Percentiles rank a stretch among this genome's conserved stretches.
phyloP scores from a whole-genome alignment of 23 tunicate genomes.

The Botrylloides violaceus region DNA sequence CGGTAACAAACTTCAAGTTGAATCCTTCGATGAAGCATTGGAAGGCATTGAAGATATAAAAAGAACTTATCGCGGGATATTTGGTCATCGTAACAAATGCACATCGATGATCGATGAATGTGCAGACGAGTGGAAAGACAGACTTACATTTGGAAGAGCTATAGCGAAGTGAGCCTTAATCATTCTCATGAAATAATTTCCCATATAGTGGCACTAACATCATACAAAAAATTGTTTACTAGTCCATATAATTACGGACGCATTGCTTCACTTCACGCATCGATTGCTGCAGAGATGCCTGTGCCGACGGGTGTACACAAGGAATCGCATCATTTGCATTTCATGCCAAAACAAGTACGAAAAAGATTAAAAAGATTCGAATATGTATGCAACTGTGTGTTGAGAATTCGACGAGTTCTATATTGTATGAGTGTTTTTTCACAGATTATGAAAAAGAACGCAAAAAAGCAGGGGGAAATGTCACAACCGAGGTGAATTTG shows the following conservation, averaged over 20 bases:
- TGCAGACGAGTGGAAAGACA: slow-evolving; percentile 12
- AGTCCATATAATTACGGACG: slow-evolving; percentile 32
- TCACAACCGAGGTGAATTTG: neutral
- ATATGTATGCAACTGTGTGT: slow-evolving; percentile 28
- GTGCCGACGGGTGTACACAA: slow-evolving; percentile 37
- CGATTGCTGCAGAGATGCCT: slow-evolving; percentile 63
- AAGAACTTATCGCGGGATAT: slow-evolving; percentile 1
- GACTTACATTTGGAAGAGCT: neutral
- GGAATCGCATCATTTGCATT: slow-evolving; percentile 28
- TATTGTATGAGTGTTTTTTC: neutral
- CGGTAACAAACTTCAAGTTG: neutral
- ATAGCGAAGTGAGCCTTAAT: slow-evolving; percentile 15
- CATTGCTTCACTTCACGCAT: slow-evolving; percentile 40
- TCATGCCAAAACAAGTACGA: slow-evolving; percentile 34
- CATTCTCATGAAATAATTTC: no score
- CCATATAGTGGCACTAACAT: no score
- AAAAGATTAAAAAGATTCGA: slow-evolving; percentile 20
- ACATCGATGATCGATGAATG: slow-evolving; percentile 15
- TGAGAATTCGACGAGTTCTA: no score
- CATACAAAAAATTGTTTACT: no score
- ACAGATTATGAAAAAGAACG: neutral
- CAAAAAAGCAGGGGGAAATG: neutral
- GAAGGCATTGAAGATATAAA: neutral
- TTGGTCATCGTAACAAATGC: slow-evolving; percentile 12
- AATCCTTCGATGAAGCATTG: slow-evolving; percentile 10